Conservation (phyloP, 2,797 vertebrate species). For the Acanthurus leucopareius region DNA sequence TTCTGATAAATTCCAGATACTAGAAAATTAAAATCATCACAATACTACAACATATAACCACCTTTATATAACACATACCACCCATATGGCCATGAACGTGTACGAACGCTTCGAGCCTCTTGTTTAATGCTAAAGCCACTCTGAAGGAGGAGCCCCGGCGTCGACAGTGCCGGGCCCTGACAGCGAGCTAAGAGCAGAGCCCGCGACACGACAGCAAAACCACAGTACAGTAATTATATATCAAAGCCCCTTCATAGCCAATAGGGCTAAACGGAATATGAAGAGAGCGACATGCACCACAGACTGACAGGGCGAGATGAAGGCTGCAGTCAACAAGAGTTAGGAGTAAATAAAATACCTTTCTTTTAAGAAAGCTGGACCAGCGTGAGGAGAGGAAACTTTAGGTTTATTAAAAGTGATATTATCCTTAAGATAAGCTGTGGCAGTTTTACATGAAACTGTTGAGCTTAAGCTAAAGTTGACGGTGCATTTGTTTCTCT, state of each 20-base stretch:
- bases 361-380: conserved; percentile 7
- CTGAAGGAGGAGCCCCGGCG: conserved; percentile 59
- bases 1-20: background rate
- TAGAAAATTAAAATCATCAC: background rate
- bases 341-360: conserved; percentile 64
- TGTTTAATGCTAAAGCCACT: conserved; percentile 47
- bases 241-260: conserved; percentile 81
- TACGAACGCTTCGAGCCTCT: conserved; percentile 22
- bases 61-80: background rate
- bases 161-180: conserved; percentile 52
- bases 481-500: background rate
- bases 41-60: background rate
- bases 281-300: conserved; percentile 63
- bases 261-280: conserved; percentile 69
- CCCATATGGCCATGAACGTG: background rate
- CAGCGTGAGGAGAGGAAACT: background rate
- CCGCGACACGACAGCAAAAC: conserved; percentile 79
- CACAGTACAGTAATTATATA: conserved; percentile 77
- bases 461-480: background rate
- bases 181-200: conserved; percentile 71
- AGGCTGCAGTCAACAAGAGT: conserved; percentile 55
- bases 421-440: background rate
- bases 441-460: background rate
- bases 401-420: background rate
- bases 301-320: conserved; percentile 60